Evolutionary conservation across 1,140 invertebrate genomes (phyloP).

Genomic region (Gryllus bimaculatus): DNA sequence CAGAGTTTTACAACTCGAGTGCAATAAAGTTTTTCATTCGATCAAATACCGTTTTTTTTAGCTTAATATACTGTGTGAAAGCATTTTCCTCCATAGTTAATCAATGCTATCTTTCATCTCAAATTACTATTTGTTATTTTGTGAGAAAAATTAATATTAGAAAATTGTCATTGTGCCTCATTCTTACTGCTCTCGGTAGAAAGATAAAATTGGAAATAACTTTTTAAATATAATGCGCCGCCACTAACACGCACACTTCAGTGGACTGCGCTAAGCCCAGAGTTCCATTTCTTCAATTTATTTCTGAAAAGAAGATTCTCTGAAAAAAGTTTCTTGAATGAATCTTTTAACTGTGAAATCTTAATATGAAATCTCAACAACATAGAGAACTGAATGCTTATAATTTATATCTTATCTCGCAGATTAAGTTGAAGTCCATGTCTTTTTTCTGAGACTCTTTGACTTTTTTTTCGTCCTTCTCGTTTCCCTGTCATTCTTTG

Average conservation of each 20-base stretch:
- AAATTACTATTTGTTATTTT: no score
- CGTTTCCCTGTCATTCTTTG: not conserved
- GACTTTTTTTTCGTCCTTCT: not conserved
- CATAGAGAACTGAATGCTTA: not conserved
- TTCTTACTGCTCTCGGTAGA: no score
- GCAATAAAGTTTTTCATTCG: no score
- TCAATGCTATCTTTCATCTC: no score
- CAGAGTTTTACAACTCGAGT: no score
- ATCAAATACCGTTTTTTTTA: no score
- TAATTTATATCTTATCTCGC: not conserved
- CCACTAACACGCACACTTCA: not conserved
- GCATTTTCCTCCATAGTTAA: no score
- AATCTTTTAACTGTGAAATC: not conserved
- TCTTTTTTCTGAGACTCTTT: not conserved
- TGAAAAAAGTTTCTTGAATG: not conserved
- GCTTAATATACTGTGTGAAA: no score
- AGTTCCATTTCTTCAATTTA: not conserved
- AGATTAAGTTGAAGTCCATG: not conserved
- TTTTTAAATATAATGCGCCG: not conserved
- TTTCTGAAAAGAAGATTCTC: not conserved
- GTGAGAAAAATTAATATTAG: no score
- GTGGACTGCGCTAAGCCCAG: not conserved
- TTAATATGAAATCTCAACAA: conserved; percentile 2
- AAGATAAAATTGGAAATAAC: not conserved
- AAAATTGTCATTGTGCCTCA: no score